These are phyloP conservation scores for Anguilla rostrata DNA, from an alignment of 2,113 vertebrate species.

Conservation along the genomic window DNA sequence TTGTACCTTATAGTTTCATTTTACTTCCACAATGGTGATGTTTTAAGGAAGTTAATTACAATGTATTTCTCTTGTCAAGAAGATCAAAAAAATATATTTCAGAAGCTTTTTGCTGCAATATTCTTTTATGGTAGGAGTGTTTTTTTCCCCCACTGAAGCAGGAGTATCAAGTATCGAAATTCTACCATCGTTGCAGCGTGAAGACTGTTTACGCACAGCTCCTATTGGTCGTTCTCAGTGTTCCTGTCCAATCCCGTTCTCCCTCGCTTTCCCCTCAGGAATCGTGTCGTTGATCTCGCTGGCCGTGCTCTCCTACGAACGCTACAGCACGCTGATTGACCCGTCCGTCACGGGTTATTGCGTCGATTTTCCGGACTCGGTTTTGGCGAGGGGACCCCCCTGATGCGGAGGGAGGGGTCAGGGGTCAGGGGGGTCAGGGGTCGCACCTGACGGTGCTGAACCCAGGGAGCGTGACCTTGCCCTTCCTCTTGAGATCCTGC, in stretches of 20 bases:
- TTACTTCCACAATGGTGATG: background rate
- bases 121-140: too few species aligned
- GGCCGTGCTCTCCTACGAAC: constrained; percentile 83
- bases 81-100: too few species aligned
- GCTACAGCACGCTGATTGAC: constrained; percentile 77
- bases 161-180: too few species aligned
- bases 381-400: too few species aligned
- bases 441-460: constrained; percentile 80
- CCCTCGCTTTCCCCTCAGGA: constrained; percentile 58
- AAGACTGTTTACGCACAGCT: too few species aligned
- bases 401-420: constrained; percentile 39
- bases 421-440: constrained; percentile 59
- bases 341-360: constrained; percentile 2
- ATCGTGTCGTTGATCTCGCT: constrained; percentile 85
- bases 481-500: constrained; percentile 81
- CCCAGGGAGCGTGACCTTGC: constrained; percentile 87
- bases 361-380: background rate
- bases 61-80: too few species aligned
- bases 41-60: too few species aligned
- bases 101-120: too few species aligned
- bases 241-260: too few species aligned
- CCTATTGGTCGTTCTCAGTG: too few species aligned
- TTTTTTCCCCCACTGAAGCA: too few species aligned
- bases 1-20: background rate
- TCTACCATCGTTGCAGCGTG: too few species aligned